A percentile compares a stretch with the other conserved stretches of the same genome.
Evolutionary conservation across 2,888 invertebrate genomes (phyloP).

Genomic region (Xanthia togata): DNA sequence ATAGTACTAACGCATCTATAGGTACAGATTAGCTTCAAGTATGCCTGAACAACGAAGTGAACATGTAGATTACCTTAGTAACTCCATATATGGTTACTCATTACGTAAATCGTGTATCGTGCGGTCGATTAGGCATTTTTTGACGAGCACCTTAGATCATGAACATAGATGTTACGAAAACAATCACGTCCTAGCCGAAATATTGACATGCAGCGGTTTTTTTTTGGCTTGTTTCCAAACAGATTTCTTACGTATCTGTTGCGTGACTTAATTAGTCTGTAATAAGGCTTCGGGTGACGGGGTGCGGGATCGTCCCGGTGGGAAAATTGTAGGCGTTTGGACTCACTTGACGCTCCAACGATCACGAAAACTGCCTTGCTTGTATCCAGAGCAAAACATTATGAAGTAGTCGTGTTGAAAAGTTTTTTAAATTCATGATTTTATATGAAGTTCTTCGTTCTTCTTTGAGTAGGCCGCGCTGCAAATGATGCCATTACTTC

Average conservation of each 20-base stretch:
- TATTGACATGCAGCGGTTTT: constrained; percentile 29
- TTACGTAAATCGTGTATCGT: constrained; percentile 26
- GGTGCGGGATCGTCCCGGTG: constrained; percentile 76
- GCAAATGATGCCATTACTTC: not conserved
- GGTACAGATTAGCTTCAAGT: too few species aligned
- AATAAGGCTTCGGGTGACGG: constrained; percentile 83
- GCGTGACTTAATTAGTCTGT: constrained; percentile 75
- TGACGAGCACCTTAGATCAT: constrained; percentile 15
- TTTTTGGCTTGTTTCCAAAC: constrained; percentile 57
- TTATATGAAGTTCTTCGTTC: not conserved
- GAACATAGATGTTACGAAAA: constrained; percentile 35
- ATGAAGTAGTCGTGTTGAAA: constrained; percentile 65
- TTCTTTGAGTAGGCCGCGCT: not conserved
- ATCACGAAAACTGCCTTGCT: constrained; percentile 84
- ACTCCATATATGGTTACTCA: not conserved
- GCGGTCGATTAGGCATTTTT: constrained; percentile 16
- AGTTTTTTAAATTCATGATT: not conserved
- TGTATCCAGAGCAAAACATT: constrained; percentile 62
- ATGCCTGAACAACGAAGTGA: not conserved
- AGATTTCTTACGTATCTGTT: constrained; percentile 64
- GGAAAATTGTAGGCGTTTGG: constrained; percentile 85
- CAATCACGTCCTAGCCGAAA: constrained; percentile 39
- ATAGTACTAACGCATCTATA: too few species aligned
- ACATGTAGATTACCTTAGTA: not conserved
- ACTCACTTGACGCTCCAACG: constrained; percentile 86